Evolutionary conservation across 2,113 vertebrate species (phyloP).

Genomic region (Gymnarchus niloticus): DNA sequence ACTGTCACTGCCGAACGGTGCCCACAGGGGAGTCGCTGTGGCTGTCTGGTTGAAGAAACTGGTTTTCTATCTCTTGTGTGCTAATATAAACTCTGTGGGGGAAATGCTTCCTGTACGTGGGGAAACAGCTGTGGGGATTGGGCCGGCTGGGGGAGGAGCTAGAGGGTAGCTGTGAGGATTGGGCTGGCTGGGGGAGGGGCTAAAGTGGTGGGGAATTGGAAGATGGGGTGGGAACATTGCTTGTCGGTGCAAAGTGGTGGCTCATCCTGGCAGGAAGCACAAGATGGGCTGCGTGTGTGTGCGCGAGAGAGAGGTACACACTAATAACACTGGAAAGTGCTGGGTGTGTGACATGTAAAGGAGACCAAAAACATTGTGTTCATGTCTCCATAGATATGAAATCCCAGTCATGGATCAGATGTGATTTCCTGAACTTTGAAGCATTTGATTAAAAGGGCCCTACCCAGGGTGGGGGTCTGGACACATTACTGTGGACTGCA

Average conservation of each 20-base stretch:
- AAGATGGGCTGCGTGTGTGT: constrained; percentile 12
- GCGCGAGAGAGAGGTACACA: neutral
- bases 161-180: constrained; percentile 28
- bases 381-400: neutral
- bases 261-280: constrained; percentile 37
- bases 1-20: constrained; percentile 28
- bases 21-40: constrained; percentile 19
- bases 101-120: constrained; percentile 32
- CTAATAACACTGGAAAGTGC: constrained; percentile 24
- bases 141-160: constrained; percentile 15
- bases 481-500: too few species aligned
- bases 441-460: neutral
- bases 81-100: constrained; percentile 36
- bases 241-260: neutral
- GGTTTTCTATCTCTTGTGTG: constrained; percentile 27
- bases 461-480: neutral
- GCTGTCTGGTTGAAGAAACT: constrained; percentile 34
- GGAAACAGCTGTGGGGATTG: constrained; percentile 40
- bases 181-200: constrained; percentile 17
- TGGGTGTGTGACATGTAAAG: neutral
- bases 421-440: neutral
- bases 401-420: neutral
- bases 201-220: constrained; percentile 29
- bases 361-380: neutral
- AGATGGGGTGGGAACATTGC: constrained; percentile 23